Evolutionary conservation across 2,888 invertebrate species (phyloP), one percentile per base, ranked within the genome.

Genomic region (Linnaemya tessellans): DNA sequence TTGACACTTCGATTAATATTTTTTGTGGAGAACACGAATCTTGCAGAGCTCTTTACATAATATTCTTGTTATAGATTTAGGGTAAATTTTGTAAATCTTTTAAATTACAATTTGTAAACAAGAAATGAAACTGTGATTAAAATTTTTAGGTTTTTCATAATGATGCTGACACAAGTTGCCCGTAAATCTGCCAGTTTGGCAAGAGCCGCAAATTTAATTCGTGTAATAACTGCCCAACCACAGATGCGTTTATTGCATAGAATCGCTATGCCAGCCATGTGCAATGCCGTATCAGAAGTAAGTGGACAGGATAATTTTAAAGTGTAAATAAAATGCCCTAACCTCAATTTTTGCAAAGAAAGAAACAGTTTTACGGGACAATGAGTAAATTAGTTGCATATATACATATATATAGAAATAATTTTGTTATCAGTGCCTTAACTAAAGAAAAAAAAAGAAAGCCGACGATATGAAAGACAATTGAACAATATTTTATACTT

Each of bases 161-260:
- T 92, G 92, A 91, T 92, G 89, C 89, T 92, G 87, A 89, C 92
- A 88, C 92, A 91, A 90, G 88, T 91, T 87, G 90, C 89, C 84
- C 92, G 92, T 87, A 90, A 89, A 84, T 90, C 91, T 87, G 88
- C 90, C 88, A 91, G 91, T 79, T 88, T 91, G 79, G 89, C 89
- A 75, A 88, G 87, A 86, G 89, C 89, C 65, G 87, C 89, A 79
- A 89, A 88, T 88, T 88, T 89, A 80, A 84, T 88, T 77, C 85
- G 86, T 73, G 68, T 75, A 35, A 79, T 81, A 80, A 88, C 88
- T 87, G 86, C 88, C 73, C 91, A 89, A 77, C 88, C 90, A 88
- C 91, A 91, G 75, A 88, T 90, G 75, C 89, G 91, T 87, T 89
- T 91, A 89, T 79, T 92, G 87, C 92, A 92, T 87, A 89, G 88